These are phyloP conservation scores for Mungos mungo DNA, from an alignment of 2,113 vertebrate species.

Conservation along the genomic window DNA sequence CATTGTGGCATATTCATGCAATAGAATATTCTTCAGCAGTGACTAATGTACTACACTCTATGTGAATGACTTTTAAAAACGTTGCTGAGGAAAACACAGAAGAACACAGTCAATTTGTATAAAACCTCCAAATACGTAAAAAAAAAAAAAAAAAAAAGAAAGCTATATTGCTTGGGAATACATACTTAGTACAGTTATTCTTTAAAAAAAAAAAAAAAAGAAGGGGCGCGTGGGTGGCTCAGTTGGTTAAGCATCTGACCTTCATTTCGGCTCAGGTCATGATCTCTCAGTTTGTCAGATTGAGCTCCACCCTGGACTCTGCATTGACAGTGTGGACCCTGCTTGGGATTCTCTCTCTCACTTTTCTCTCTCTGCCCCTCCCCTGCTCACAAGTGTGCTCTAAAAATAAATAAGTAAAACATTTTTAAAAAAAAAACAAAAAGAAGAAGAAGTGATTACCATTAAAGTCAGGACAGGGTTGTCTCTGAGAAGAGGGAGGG, in stretches of 20 bases:
- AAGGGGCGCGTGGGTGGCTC: not conserved
- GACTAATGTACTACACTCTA: not conserved
- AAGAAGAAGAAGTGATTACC: not conserved
- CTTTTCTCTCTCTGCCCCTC: too few species aligned
- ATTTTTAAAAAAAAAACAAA: too few species aligned
- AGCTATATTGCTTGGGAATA: not conserved
- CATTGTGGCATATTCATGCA: not conserved
- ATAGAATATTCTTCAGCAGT: not conserved
- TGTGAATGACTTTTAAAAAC: not conserved
- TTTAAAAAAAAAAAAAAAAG: not conserved
- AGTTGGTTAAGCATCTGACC: too few species aligned
- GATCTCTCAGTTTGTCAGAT: too few species aligned
- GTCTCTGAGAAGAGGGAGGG: not conserved
- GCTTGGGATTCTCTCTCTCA: too few species aligned
- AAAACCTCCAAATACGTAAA: not conserved
- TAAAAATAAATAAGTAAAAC: too few species aligned
- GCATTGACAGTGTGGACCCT: too few species aligned
- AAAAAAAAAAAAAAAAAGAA: not conserved
- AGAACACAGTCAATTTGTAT: not conserved
- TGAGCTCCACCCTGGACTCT: too few species aligned
- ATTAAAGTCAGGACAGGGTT: not conserved
- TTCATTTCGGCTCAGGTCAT: too few species aligned
- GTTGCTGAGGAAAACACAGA: not conserved
- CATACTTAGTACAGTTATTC: not conserved
- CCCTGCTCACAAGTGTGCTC: too few species aligned